Base-by-base conservation (phyloP, 2,797 vertebrate genomes). In the Pangasius larnaudii region DNA sequence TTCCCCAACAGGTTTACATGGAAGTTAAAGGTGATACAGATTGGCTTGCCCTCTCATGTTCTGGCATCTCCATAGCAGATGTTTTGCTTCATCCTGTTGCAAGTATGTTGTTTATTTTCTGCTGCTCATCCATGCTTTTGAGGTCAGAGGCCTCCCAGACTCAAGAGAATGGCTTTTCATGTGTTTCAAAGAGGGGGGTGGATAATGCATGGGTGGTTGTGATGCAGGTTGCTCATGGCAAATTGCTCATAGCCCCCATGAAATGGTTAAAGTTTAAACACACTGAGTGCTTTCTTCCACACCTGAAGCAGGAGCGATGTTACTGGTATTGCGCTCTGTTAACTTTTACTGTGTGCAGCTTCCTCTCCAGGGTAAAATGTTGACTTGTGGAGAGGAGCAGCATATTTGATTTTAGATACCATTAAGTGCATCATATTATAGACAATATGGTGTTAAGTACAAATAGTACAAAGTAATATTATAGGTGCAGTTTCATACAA, bases 61-160 rank as follows among this genome's bases (percentile, higher is more conserved):
- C 87, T 63, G 79, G 79, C 91, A 86, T 93, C 92, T 91, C 91
- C 91, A 75, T 89, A 93, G 92, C 96, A 97, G 96, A 96, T 96
- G 96, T 95, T 95, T 94, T 93, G 91, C 92, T 93, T 92, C 87
- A 91, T 91, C 94, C 92, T 90, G 90, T 94, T 94, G 92, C 87
- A 14, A 78, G 89, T 51, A 88, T 89, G 78, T 84, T 95, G 94
- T 96, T 95, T 96, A 93, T 95, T 95, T 95, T 94, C 93, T 94
- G 94, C 93, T 91, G 93, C 94, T 93, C 89, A 27, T 61, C 93
- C 94, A 94, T 94, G 94, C 90, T 86, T 85, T 90, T 2, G 91
- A 95, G 96, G 95, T 96, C 96, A 96, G 95, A 96, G 95, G 95
- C 94, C 92, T 56, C 24, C 89, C 33, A 85, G 92, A 92, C 94